These are phyloP conservation scores for Unio delphinus DNA, from an alignment of 2,888 invertebrate genomes.

Conservation along the genomic window DNA sequence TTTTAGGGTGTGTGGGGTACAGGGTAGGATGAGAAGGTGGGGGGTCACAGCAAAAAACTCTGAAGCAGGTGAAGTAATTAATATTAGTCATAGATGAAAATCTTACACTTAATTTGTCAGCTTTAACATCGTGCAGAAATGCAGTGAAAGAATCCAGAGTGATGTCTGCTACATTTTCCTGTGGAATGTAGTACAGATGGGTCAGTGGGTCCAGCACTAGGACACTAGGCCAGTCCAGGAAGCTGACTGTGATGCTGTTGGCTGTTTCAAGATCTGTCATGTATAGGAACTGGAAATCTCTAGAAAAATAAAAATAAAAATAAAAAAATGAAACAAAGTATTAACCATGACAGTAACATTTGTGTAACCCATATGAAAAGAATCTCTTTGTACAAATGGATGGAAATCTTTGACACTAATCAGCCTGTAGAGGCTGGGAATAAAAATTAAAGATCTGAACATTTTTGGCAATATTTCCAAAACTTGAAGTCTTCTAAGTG, in stretches of 20 bases:
- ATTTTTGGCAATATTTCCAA: too few relatives aligned
- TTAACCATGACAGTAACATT: not conserved
- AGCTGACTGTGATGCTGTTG: slow-evolving; percentile 93
- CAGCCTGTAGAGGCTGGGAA: too few relatives aligned
- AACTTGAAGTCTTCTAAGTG: too few relatives aligned
- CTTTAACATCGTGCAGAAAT: slow-evolving; percentile 84
- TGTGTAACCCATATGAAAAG: not conserved
- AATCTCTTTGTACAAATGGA: too few relatives aligned
- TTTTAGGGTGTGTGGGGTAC: too few relatives aligned
- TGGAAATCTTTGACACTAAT: too few relatives aligned
- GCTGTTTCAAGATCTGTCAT: slow-evolving; percentile 90
- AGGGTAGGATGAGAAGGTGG: too few relatives aligned
- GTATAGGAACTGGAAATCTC: slow-evolving; percentile 95
- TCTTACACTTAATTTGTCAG: slow-evolving; percentile 83
- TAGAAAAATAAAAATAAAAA: slow-evolving; percentile 46
- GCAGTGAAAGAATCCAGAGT: slow-evolving; percentile 84
- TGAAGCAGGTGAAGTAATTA: too few relatives aligned
- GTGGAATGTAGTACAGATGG: slow-evolving; percentile 92
- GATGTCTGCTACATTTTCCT: slow-evolving; percentile 80
- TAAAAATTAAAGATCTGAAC: too few relatives aligned
- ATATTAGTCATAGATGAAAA: not conserved
- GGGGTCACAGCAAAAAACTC: too few relatives aligned
- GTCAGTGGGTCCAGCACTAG: slow-evolving; percentile 93
- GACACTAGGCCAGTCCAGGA: slow-evolving; percentile 84
- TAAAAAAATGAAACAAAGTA: slow-evolving; percentile 2